phyloP scores from a whole-genome alignment of 2,888 invertebrate genomes.

The Artemia sinica region DNA sequence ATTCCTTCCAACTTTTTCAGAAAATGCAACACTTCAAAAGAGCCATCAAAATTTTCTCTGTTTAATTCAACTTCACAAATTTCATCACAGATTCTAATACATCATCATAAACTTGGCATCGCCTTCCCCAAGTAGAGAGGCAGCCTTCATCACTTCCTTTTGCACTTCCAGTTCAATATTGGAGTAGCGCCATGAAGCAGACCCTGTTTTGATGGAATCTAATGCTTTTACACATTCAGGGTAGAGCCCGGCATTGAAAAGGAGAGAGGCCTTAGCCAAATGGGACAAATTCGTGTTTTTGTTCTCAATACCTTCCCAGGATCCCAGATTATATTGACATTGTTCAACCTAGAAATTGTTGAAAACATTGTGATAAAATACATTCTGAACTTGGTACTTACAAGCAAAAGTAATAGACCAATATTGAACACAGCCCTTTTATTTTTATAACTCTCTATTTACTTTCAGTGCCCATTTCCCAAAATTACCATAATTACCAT shows the following conservation, averaged over 20 bases:
- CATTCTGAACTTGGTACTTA: too few species aligned
- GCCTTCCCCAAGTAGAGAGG: neutral
- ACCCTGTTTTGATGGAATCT: neutral
- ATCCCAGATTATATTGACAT: neutral
- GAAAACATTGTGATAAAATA: too few species aligned
- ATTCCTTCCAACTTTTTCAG: neutral
- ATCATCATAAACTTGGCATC: neutral
- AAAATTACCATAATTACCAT: too few species aligned
- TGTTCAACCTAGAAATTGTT: neutral
- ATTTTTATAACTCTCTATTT: too few species aligned
- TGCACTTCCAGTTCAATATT: constrained; percentile 5
- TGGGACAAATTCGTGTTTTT: neutral
- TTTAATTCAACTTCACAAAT: neutral
- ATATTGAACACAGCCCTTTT: too few species aligned
- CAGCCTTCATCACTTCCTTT: neutral
- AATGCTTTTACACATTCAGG: neutral
- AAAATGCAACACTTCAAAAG: neutral
- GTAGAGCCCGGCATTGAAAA: constrained; percentile 10
- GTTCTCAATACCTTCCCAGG: constrained; percentile 1
- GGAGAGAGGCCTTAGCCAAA: neutral
- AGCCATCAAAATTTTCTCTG: neutral
- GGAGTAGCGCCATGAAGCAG: neutral
- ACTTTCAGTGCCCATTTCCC: too few species aligned
- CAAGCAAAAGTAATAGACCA: too few species aligned
- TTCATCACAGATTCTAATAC: neutral